A percentile compares a stretch with the other conserved stretches of the same genome.
These are phyloP conservation scores for Brachionus angularis DNA, from an alignment of 1,140 invertebrate species.

Conservation along the genomic window DNA sequence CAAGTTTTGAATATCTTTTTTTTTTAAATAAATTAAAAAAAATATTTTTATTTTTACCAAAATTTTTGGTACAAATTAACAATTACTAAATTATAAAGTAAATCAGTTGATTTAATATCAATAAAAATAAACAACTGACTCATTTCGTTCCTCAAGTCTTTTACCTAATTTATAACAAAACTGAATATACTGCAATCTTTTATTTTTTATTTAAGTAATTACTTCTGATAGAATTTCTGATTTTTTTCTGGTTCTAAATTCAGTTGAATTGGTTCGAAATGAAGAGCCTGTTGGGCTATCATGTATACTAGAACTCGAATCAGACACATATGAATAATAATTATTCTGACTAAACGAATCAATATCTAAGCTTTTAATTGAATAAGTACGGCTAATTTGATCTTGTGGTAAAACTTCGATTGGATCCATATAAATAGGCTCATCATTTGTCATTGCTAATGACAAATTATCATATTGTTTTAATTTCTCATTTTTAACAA, in stretches of 20 bases:
- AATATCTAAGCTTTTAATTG: neutral
- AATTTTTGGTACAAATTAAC: conserved; percentile 28
- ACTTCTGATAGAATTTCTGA: conserved; percentile 29
- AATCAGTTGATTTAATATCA: conserved; percentile 17
- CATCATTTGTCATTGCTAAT: conserved; percentile 3
- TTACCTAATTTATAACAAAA: neutral
- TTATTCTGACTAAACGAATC: conserved; percentile 11
- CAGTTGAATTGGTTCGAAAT: conserved; percentile 25
- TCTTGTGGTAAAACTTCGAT: neutral
- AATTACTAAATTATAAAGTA: conserved; percentile 18
- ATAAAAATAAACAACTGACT: neutral
- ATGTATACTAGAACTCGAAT: neutral
- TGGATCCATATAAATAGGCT: conserved; percentile 40
- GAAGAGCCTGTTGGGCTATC: neutral
- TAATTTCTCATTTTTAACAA: conserved; percentile 3
- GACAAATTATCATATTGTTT: neutral
- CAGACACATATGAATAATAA: neutral
- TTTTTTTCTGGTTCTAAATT: conserved; percentile 20
- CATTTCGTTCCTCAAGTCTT: conserved; percentile 4
- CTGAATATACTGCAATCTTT: no score
- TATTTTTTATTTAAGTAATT: no score
- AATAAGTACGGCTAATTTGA: neutral
- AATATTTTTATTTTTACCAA: neutral
- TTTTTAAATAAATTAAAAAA: neutral
- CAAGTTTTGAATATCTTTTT: neutral